phyloP scores from a whole-genome alignment of 2,113 vertebrate species.

The Anguilla rostrata region DNA sequence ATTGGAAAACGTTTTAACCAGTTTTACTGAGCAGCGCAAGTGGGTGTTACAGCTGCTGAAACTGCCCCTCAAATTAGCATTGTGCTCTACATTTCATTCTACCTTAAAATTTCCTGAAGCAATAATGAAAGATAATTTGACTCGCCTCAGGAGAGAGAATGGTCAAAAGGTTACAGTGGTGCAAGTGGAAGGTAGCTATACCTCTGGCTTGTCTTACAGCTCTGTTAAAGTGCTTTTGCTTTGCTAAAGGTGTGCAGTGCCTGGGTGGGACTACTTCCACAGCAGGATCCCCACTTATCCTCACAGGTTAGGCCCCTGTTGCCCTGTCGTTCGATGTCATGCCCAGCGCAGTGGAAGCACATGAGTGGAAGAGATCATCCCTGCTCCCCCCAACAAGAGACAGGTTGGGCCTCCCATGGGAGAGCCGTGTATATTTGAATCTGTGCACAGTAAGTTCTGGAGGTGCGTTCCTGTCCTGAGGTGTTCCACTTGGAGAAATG shows the following conservation, averaged over 20 bases:
- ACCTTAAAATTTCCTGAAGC: background rate
- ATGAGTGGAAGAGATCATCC: background rate
- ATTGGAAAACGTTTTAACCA: background rate
- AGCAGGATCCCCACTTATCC: background rate
- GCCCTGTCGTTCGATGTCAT: background rate
- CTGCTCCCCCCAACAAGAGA: background rate
- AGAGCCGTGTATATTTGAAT: background rate
- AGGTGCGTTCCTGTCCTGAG: background rate
- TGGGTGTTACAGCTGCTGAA: background rate
- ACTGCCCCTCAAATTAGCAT: background rate
- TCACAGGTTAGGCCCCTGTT: constrained; percentile 1
- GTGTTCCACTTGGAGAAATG: background rate
- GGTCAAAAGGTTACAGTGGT: background rate
- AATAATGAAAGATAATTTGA: background rate
- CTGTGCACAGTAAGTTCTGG: background rate
- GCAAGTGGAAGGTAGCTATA: background rate
- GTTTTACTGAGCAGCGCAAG: no score
- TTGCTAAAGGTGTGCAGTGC: background rate
- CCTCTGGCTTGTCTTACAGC: background rate
- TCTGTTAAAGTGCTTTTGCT: background rate
- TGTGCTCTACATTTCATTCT: background rate
- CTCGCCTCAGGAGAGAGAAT: background rate
- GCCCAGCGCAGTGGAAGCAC: background rate
- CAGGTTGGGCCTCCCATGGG: background rate
- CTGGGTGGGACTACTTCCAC: background rate